A percentile compares a stretch with the other conserved stretches of the same genome.
Conservation (phyloP, 2,797 vertebrate species). For the Sebastiscus tertius region DNA sequence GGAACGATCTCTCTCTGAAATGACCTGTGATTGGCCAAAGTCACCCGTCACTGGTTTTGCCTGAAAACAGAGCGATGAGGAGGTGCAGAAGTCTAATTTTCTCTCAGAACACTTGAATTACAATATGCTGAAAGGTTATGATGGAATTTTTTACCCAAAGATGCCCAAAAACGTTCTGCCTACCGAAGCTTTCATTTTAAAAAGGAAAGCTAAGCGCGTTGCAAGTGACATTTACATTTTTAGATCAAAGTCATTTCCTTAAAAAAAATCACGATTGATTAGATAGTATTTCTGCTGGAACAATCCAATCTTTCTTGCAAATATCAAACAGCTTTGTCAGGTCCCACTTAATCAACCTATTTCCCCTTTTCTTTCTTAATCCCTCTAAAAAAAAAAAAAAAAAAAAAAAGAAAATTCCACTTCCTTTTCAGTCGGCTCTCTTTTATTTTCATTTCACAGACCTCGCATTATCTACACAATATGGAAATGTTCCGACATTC, state of each 20-base stretch:
- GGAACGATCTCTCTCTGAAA: too few species aligned
- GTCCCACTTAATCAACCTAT: slow-evolving; percentile 59
- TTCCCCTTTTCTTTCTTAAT: slow-evolving; percentile 51
- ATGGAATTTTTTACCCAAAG: too few species aligned
- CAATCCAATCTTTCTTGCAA: slow-evolving; percentile 59
- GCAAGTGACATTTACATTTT: slow-evolving; percentile 69
- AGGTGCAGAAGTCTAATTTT: too few species aligned
- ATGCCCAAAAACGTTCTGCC: too few species aligned
- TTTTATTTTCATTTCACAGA: slow-evolving; percentile 61
- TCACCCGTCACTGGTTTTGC: too few species aligned
- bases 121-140: too few species aligned
- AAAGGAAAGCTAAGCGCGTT: slow-evolving; percentile 32
- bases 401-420: slow-evolving; percentile 47
- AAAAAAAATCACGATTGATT: slow-evolving; percentile 57
- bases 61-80: too few species aligned
- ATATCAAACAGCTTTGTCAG: slow-evolving; percentile 68
- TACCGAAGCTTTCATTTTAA: background rate
- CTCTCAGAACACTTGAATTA: too few species aligned
- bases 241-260: slow-evolving; percentile 56
- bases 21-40: too few species aligned
- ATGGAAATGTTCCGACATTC: slow-evolving; percentile 66
- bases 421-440: slow-evolving; percentile 25
- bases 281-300: slow-evolving; percentile 58
- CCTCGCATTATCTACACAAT: slow-evolving; percentile 63
- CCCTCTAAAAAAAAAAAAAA: slow-evolving; percentile 49